Base-by-base conservation (phyloP, 2,888 invertebrate genomes). In the Dryobotodes eremita region DNA sequence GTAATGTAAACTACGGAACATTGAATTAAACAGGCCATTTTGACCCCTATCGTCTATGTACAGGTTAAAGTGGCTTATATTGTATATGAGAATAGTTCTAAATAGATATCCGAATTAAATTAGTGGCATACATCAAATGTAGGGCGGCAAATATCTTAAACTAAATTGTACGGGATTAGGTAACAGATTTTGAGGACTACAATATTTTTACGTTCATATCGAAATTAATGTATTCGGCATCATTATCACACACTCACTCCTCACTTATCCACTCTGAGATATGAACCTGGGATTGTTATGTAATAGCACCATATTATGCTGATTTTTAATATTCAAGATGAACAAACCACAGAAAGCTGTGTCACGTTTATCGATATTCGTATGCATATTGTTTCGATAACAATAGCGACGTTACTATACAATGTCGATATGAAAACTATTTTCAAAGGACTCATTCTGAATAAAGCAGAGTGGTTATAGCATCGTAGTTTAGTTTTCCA, bases 11-110 rank as follows among this genome's bases (percentile, higher is more conserved):
- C 85, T 72, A 75, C 15, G 61, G 46, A 53, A 59, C 77, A 59
- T 77, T 85, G 79, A 79, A 82, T 82, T 82, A 79, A 77, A 83
- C 78, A 71, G 68, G 66, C 53, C 48, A 61, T 77, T 77, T 87
- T 87, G 82, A 81, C 85, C 82, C 82, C n/a, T 79, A 77, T 77
- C 62, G 42, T 61, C 70, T 72, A 20, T 71, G 23, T 59, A 62
- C 53, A 72, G 66, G 75, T 59, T 53, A 20, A 68, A 65, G 57
- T 75, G 57, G 72, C 15, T 73, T 57, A 75, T 84, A 77, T 78
- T 72, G 50, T 75, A 59, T 53, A 66, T 42, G 62, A 50, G 62
- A 61, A 78, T 72, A 75, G 62, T 75, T 83, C 57, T 50, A 68
- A 48, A 71, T 62, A 78, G 71, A 68, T 62, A 59, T 61, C 1